A percentile compares a stretch with the other conserved stretches of the same genome.
Conservation (phyloP, 2,888 invertebrate species). For the Ormia ochracea region DNA sequence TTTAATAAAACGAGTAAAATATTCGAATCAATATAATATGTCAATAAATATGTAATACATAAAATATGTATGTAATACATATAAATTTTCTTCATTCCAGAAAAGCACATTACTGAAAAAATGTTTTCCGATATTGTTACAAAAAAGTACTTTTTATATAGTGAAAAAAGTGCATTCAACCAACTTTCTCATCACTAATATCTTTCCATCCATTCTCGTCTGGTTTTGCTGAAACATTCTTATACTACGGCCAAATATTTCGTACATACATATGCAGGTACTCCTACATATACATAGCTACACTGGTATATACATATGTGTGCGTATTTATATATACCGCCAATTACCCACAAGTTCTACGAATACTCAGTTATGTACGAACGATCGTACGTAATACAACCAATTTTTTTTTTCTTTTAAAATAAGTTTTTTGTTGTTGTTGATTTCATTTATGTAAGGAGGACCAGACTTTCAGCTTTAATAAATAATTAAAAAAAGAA, state of each 20-base stretch:
- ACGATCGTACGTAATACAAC: conserved; percentile 16
- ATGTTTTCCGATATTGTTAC: too few species aligned
- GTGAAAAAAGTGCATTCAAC: too few species aligned
- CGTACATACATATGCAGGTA: too few species aligned
- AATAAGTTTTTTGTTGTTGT: conserved; percentile 1
- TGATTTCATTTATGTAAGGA: conserved; percentile 30
- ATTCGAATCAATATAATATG: too few species aligned
- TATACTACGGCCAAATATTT: conserved; percentile 23
- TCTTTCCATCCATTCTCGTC: conserved; percentile 26
- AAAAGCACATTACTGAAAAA: too few species aligned
- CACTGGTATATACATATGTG: neutral
- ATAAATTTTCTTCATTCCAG: too few species aligned
- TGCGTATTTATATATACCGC: neutral
- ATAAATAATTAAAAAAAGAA: neutral
- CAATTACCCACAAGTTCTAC: conserved; percentile 30
- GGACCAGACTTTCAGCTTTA: conserved; percentile 25
- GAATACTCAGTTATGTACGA: conserved; percentile 22
- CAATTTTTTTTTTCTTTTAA: conserved; percentile 17
- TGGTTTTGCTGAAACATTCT: conserved; percentile 33
- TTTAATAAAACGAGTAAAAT: too few species aligned
- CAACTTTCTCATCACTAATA: too few species aligned
- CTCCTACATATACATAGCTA: too few species aligned
- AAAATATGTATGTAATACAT: too few species aligned
- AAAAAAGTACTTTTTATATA: too few species aligned
- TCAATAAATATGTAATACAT: too few species aligned